Base-by-base conservation (phyloP, 2,888 invertebrate species). In the Lydus trimaculatus region DNA sequence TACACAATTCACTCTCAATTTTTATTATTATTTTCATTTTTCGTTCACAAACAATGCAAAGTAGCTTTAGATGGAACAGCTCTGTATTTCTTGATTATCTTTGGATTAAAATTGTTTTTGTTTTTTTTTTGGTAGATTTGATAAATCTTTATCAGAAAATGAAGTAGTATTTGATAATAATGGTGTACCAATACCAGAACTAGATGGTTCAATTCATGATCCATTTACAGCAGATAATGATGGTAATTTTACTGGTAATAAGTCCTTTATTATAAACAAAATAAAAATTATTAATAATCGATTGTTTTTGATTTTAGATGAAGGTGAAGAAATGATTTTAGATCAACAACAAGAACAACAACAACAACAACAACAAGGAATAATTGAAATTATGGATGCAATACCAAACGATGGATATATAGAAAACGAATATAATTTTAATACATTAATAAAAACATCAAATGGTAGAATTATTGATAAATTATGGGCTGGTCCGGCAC, bases 401-500 rank as follows among this genome's bases (percentile, higher is more conserved):
- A 86, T 89, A 23, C 91, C 91, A 0, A 82, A 82, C 85, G 69
- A 83, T 87, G 59, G 78, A 75, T 17, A 87, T 86, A 78, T 83
- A 87, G 43, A 86, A 81, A 66, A 71, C 56, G 93, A 94, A 84
- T 94, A 93, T 85, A 92, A 92, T 0, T 93, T 92, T 85, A 85
- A 87, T 81, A 84, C 84, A 13, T 87, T 90, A 83, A 88, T 87
- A 82, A 89, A 63, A 15, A 75, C 75, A 2, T 13, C 52, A 9
- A 67, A 67, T 6, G 79, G 80, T 33, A 79, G 76, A 67, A 70
- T 72, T 31, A 77, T 82, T 13, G 80, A 82, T 25, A 77, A 78
- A 81, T 80, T 91, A 74, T 95, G 95, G 95, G 93, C 93, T 25
- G 95, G 95, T 0, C 95, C 95, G 31, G 87, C 90, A 58, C 93